Base-by-base conservation (phyloP, 1,140 invertebrate species). In the Platyscapa corneri region DNA sequence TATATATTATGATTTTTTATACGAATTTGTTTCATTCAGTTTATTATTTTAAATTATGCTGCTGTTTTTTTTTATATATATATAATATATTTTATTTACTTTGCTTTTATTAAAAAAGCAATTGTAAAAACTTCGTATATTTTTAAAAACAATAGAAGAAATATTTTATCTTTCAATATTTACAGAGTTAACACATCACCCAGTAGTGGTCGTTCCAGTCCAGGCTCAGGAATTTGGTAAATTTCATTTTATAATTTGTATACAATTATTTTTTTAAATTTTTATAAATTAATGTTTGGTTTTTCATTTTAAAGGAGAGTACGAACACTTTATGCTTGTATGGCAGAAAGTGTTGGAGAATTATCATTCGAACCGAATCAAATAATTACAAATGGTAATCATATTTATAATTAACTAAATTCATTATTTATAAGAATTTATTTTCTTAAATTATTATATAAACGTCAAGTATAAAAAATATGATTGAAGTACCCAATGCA, bases 281-380 rank as follows among this genome's bases (percentile, higher is more conserved):
- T 20, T 3, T 0, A 77, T 49, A 49, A 77, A n/a, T 53, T 6
- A 77, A 46, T 18, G 2, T 77, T 14, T 77, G n/a, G 34, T 49
- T 5, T 67, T n/a, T 67, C 82, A 49, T 86, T 90, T 86, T 91
- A 90, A 89, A 96, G 96, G 89, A 94, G 96, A 92, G 98, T 99
- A 53, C 95, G 98, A 90, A 99, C 98, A 74, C 93, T 99, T 56
- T 99, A 99, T 93, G 96, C 97, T 74, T 99, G 98, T 94, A 95
- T 98, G 87, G 98, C 98, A 80, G 98, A 99, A 94, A 98, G 98
- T 94, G 97, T 98, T 91, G 97, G 98, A 85, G 98, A 99, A 94
- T 94, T 99, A 86, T 99, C 98, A 64, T 99, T 99, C 95, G 98
- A 99, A 94, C 98, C 98, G 87, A 99, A 99, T 95, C 97, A 99